Conservation (phyloP, 1,140 invertebrate genomes). For the Lasioglossum albipes region DNA sequence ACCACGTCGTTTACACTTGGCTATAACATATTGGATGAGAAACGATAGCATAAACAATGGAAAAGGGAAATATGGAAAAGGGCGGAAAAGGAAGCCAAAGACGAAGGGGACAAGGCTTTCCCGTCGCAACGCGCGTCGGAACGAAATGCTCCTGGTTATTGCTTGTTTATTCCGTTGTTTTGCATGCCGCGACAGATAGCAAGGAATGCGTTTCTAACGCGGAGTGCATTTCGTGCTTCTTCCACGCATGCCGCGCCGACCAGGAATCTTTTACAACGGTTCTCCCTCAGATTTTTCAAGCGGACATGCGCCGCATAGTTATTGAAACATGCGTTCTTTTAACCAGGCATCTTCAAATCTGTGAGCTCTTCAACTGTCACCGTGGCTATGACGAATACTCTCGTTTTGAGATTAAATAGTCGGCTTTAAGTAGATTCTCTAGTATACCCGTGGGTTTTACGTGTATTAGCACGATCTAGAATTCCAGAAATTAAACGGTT, state of each 20-base stretch:
- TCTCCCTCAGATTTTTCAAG: conserved; percentile 13
- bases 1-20: no score
- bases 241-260: background rate
- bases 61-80: no score
- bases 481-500: conserved; percentile 10
- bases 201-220: conserved; percentile 48
- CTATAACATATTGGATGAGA: no score
- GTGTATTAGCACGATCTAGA: background rate
- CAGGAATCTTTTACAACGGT: conserved; percentile 36
- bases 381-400: background rate
- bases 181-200: conserved; percentile 44
- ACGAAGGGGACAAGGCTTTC: conserved; percentile 10
- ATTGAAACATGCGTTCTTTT: background rate
- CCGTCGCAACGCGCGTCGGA: conserved; percentile 36
- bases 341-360: background rate
- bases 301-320: background rate
- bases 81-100: no score
- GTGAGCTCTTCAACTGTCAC: background rate
- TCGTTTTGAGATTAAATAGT: background rate
- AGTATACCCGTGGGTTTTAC: background rate
- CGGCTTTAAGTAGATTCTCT: no score
- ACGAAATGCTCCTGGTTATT: conserved; percentile 53
- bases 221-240: conserved; percentile 27
- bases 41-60: no score
- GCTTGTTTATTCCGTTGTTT: conserved; percentile 58